These are phyloP conservation scores for Malurus splendens DNA, from an alignment of 2,797 vertebrate species.

Conservation along the genomic window DNA sequence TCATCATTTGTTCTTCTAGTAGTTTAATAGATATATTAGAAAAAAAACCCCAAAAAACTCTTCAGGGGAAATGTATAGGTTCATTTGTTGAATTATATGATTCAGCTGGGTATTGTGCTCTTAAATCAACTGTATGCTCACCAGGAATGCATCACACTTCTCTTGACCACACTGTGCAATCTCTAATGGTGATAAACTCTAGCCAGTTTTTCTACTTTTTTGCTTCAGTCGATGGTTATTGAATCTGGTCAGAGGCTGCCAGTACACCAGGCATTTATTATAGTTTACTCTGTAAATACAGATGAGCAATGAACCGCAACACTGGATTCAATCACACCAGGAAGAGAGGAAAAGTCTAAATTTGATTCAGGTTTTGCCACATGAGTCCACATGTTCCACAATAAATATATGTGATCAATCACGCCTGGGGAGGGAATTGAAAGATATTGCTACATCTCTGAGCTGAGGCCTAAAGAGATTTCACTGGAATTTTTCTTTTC, in stretches of 20 bases:
- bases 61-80: background rate
- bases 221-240: background rate
- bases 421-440: background rate
- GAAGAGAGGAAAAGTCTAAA: background rate
- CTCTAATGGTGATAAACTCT: background rate
- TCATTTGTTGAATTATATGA: background rate
- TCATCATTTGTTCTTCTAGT: background rate
- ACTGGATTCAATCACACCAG: background rate
- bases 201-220: background rate
- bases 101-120: background rate
- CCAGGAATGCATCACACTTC: background rate
- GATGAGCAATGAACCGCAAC: background rate
- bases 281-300: background rate
- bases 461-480: background rate
- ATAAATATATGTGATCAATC: background rate
- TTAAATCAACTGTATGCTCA: background rate
- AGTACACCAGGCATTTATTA: slow-evolving; percentile 6
- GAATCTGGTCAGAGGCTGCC: background rate
- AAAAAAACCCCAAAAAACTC: background rate
- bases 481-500: background rate
- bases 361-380: background rate
- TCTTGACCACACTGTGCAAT: background rate
- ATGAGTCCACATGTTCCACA: background rate
- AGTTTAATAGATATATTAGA: background rate
- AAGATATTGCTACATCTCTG: background rate